These are phyloP conservation scores for Chrysopilus asiliformis DNA, from an alignment of 2,888 invertebrate genomes.

Conservation along the genomic window DNA sequence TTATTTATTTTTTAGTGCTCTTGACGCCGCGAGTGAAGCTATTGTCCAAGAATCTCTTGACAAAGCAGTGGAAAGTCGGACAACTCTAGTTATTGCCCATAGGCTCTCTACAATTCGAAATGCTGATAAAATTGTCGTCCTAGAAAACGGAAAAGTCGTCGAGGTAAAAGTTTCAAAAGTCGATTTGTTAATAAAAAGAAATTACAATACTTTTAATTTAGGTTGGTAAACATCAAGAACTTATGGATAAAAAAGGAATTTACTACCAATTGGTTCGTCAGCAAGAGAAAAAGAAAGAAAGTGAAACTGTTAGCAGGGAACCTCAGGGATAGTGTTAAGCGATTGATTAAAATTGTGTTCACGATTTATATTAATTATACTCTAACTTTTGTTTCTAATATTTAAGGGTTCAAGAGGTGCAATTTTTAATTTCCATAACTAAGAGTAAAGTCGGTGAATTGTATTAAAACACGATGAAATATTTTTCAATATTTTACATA, in stretches of 20 bases:
- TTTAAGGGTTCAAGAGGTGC: too few species aligned
- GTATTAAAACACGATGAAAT: too few species aligned
- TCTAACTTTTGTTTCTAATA: too few species aligned
- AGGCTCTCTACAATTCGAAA: slow-evolving; percentile 80
- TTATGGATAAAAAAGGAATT: slow-evolving; percentile 63
- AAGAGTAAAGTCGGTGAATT: too few species aligned
- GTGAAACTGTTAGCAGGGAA: too few species aligned
- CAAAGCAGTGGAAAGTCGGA: slow-evolving; percentile 66
- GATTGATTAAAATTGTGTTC: too few species aligned
- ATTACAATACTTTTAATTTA: slow-evolving; percentile 23
- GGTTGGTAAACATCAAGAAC: slow-evolving; percentile 72
- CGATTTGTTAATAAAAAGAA: neutral
- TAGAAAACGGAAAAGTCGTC: slow-evolving; percentile 68
- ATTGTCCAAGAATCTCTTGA: slow-evolving; percentile 83
- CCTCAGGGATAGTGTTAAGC: too few species aligned
- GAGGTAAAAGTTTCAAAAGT: slow-evolving; percentile 48
- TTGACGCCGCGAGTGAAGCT: slow-evolving; percentile 86
- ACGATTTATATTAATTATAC: too few species aligned
- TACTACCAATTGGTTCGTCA: slow-evolving; percentile 77
- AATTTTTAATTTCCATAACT: too few species aligned
- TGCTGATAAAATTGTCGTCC: slow-evolving; percentile 84
- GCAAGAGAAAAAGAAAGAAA: slow-evolving; percentile 43
- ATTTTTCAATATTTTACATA: too few species aligned
- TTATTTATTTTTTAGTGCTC: too few species aligned
- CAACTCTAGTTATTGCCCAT: slow-evolving; percentile 92